These are phyloP conservation scores for Saccostrea cuccullata DNA, from an alignment of 1,140 invertebrate species.

Conservation along the genomic window DNA sequence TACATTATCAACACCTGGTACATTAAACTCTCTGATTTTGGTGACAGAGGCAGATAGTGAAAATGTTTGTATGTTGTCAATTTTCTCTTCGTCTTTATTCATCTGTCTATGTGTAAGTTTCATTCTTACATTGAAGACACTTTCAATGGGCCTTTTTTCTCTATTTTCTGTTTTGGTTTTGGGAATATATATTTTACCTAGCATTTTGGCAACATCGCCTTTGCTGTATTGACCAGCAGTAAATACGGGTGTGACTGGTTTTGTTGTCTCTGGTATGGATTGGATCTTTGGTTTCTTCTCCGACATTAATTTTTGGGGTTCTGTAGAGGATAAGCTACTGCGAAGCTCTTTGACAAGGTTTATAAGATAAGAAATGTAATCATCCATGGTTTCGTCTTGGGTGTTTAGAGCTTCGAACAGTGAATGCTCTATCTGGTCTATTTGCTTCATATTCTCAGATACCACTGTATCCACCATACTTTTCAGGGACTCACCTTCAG, in stretches of 20 bases:
- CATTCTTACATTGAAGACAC: no score
- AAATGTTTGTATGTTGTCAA: not conserved
- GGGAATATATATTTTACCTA: no score
- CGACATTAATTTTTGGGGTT: not conserved
- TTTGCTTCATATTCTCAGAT: no score
- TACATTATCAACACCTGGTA: not conserved
- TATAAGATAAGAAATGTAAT: not conserved
- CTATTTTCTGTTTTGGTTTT: no score
- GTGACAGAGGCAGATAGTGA: not conserved
- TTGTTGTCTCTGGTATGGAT: not conserved
- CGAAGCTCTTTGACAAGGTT: not conserved
- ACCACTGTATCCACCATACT: not conserved
- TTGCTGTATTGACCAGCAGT: not conserved
- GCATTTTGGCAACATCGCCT: not conserved
- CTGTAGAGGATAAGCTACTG: not conserved
- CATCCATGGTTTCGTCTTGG: not conserved
- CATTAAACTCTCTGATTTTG: not conserved
- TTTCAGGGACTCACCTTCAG: not conserved
- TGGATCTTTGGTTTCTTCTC: not conserved
- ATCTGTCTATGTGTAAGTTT: no score
- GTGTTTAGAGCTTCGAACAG: no score
- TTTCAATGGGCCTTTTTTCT: no score
- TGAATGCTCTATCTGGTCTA: no score
- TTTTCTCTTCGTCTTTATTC: not conserved
- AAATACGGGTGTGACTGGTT: not conserved